These are phyloP conservation scores for Penaeus chinensis DNA, from an alignment of 1,140 invertebrate species.

Conservation along the genomic window DNA sequence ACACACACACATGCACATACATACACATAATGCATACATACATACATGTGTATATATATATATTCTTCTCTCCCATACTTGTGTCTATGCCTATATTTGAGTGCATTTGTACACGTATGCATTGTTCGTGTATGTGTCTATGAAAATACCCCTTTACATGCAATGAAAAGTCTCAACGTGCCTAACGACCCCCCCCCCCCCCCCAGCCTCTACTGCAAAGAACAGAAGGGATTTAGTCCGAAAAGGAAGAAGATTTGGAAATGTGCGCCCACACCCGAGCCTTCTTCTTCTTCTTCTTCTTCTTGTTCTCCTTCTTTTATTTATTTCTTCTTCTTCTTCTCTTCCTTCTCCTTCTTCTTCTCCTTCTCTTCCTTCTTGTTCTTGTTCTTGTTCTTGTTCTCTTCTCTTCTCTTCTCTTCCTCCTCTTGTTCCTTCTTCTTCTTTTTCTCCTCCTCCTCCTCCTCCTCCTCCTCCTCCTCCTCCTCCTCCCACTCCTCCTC, in stretches of 20 bases:
- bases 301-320: background rate
- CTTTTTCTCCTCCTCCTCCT: background rate
- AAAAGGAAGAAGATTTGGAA: background rate
- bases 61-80: too few relatives aligned
- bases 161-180: too few relatives aligned
- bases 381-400: background rate
- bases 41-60: too few relatives aligned
- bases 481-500: background rate
- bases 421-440: background rate
- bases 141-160: too few relatives aligned
- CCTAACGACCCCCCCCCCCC: background rate
- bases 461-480: background rate
- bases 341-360: conserved; percentile 6
- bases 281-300: background rate
- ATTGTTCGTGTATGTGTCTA: too few relatives aligned
- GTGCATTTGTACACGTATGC: too few relatives aligned
- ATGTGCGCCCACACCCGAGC: background rate
- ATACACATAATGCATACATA: too few relatives aligned
- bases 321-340: background rate
- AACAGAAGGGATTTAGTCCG: too few relatives aligned
- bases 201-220: background rate
- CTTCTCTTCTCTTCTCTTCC: background rate
- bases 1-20: too few relatives aligned
- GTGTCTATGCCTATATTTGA: too few relatives aligned
- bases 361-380: background rate